Conservation (phyloP, 2,888 invertebrate species). For the Apotomis betuletana region DNA sequence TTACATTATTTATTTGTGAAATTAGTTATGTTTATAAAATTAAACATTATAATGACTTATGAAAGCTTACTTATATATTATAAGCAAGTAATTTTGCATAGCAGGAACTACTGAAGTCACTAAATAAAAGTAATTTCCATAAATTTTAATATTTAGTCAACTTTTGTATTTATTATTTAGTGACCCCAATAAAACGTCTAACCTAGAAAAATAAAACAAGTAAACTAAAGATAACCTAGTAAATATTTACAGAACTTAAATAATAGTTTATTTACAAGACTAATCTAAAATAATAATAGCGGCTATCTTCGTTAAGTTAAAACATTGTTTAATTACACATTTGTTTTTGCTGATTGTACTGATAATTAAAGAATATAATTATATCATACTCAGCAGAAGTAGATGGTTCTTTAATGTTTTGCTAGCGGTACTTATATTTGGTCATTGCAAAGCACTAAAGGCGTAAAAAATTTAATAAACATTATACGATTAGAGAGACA, state of each 20-base stretch:
- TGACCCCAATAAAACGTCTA: slow-evolving; percentile 31
- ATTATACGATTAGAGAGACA: slow-evolving; percentile 40
- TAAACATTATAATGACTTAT: slow-evolving; percentile 50
- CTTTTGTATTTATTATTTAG: slow-evolving; percentile 19
- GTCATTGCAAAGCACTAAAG: slow-evolving; percentile 39
- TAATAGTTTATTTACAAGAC: slow-evolving; percentile 55
- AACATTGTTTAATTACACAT: slow-evolving; percentile 33
- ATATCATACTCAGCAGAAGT: slow-evolving; percentile 5
- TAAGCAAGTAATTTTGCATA: slow-evolving; percentile 44
- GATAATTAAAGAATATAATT: not conserved
- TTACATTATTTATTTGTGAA: slow-evolving; percentile 18
- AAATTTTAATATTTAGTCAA: slow-evolving; percentile 1
- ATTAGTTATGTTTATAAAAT: slow-evolving; percentile 52
- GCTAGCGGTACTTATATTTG: slow-evolving; percentile 23
- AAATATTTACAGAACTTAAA: slow-evolving; percentile 61
- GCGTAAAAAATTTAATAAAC: slow-evolving; percentile 40
- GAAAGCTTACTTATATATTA: slow-evolving; percentile 44
- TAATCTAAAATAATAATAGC: slow-evolving; percentile 46
- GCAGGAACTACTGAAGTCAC: slow-evolving; percentile 5
- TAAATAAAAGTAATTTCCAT: slow-evolving; percentile 7
- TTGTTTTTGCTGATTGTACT: slow-evolving; percentile 14
- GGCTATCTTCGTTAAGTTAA: slow-evolving; percentile 41
- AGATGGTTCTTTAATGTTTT: slow-evolving; percentile 17
- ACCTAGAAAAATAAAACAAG: slow-evolving; percentile 45
- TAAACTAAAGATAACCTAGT: slow-evolving; percentile 41